phyloP scores from a whole-genome alignment of 2,888 invertebrate species.

The Eudemis profundana region DNA sequence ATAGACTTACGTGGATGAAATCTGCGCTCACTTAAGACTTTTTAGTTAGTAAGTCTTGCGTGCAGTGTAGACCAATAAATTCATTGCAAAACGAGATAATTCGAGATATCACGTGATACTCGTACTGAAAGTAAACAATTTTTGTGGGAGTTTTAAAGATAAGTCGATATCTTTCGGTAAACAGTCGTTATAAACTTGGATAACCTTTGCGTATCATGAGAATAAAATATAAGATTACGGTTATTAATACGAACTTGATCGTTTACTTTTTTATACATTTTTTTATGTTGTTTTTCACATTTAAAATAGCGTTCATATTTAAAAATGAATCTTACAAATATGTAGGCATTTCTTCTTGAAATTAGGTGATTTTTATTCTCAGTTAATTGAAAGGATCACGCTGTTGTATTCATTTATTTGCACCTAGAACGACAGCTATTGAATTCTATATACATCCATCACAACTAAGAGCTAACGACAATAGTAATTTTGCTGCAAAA shows the following conservation, averaged over 20 bases:
- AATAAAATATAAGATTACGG: conserved; percentile 26
- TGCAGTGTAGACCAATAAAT: conserved; percentile 18
- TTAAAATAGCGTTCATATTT: too few species aligned
- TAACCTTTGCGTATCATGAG: conserved; percentile 38
- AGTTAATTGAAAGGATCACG: too few species aligned
- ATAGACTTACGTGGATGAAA: not conserved
- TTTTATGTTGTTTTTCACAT: too few species aligned
- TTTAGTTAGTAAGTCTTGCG: not conserved
- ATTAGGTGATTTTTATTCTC: too few species aligned
- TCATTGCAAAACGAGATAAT: conserved; percentile 38
- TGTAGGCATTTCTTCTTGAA: too few species aligned
- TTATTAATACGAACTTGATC: not conserved
- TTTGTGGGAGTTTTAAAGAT: conserved; percentile 37
- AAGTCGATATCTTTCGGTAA: conserved; percentile 34
- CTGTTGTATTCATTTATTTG: too few species aligned
- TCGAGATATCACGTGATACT: not conserved
- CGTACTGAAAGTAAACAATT: conserved; percentile 27
- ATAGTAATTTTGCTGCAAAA: too few species aligned
- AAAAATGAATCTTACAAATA: too few species aligned
- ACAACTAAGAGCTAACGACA: too few species aligned
- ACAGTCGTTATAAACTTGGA: conserved; percentile 36
- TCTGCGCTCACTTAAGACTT: not conserved
- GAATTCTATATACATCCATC: too few species aligned
- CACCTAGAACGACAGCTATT: too few species aligned
- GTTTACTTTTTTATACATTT: not conserved